These are phyloP conservation scores for Microtus pennsylvanicus DNA, from an alignment of 2,113 vertebrate species.

Conservation along the genomic window DNA sequence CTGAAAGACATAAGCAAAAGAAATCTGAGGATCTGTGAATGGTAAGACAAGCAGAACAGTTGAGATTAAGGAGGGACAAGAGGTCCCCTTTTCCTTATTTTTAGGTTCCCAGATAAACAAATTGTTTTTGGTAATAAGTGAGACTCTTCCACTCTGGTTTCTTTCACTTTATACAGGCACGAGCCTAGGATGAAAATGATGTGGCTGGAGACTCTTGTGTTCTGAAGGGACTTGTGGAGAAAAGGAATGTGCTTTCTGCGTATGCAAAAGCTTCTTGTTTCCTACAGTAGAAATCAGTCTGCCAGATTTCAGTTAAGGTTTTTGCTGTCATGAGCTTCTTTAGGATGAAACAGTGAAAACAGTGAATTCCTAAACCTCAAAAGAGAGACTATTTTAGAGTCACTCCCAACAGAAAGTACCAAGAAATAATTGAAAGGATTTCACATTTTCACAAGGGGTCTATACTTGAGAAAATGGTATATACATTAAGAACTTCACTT, in stretches of 20 bases:
- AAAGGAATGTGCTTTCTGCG: accelerated
- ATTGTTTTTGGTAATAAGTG: background rate
- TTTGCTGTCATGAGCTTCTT: conserved; percentile 48
- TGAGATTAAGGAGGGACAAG: background rate
- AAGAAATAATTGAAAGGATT: conserved; percentile 53
- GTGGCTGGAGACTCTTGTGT: background rate
- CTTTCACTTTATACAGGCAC: too few species aligned
- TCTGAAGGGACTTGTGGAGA: background rate
- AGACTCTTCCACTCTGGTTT: background rate
- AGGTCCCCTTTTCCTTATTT: background rate
- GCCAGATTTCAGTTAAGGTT: background rate
- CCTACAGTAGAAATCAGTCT: background rate
- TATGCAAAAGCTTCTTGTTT: background rate
- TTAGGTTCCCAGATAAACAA: background rate
- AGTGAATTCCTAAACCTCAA: conserved; percentile 45
- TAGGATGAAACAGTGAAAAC: conserved; percentile 45
- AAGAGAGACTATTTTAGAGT: background rate
- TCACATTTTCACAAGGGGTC: background rate
- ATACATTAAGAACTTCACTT: background rate
- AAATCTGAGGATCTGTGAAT: background rate
- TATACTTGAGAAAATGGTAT: background rate
- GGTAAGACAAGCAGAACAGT: background rate
- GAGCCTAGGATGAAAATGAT: too few species aligned
- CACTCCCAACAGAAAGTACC: background rate
- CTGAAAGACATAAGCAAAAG: background rate